phyloP scores from a whole-genome alignment of 2,113 vertebrate genomes.

The Sus scrofa region DNA sequence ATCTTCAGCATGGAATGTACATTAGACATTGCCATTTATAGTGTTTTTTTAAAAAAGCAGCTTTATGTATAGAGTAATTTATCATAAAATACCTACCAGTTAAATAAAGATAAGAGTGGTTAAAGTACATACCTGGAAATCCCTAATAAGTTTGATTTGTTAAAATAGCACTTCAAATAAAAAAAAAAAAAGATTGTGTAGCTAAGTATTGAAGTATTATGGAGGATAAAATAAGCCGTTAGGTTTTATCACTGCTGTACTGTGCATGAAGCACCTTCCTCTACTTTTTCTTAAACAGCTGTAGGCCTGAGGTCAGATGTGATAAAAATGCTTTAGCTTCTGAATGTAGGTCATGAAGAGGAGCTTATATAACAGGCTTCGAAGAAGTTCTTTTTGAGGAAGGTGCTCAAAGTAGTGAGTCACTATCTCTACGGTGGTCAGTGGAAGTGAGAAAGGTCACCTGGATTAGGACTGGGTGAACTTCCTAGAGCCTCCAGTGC shows the following conservation, averaged over 20 bases:
- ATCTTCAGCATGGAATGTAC: neutral
- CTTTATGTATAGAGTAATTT: conserved; percentile 19
- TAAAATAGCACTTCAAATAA: neutral
- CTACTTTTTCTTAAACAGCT: neutral
- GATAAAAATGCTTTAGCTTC: neutral
- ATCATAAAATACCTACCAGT: neutral
- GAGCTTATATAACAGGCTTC: neutral
- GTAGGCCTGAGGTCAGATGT: neutral
- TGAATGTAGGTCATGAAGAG: neutral
- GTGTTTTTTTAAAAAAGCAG: neutral
- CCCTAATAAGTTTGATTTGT: conserved; percentile 22
- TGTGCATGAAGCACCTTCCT: neutral
- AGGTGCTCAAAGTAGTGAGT: no score
- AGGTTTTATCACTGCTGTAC: neutral
- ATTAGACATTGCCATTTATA: neutral
- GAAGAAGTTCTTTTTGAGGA: neutral
- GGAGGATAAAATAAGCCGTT: neutral
- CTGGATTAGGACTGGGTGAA: neutral
- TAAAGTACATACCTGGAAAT: conserved; percentile 34
- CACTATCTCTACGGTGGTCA: neutral
- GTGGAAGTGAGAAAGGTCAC: neutral
- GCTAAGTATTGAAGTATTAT: neutral
- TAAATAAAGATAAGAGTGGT: neutral
- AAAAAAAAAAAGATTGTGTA: neutral
- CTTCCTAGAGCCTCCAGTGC: neutral